Percentiles rank a stretch among this genome's conserved stretches.
Evolutionary conservation across 2,113 vertebrate species (phyloP).

Genomic region (Dipodomys ordii): DNA sequence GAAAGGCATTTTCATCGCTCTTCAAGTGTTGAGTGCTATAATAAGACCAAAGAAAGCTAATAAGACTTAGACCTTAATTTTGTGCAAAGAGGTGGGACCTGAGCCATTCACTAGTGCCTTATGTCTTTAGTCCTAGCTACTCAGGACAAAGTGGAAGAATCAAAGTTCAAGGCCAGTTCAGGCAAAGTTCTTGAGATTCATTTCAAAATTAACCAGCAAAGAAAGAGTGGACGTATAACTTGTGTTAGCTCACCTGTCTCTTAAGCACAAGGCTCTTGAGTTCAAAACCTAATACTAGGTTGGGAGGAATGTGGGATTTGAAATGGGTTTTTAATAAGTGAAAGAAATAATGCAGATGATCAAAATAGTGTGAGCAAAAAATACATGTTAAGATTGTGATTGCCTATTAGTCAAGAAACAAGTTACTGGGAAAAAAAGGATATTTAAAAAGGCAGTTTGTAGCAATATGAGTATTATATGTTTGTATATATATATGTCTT

Average conservation of each 20-base stretch:
- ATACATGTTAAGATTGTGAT: neutral
- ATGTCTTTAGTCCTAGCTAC: too few relatives aligned
- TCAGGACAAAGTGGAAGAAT: too few relatives aligned
- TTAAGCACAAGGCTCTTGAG: too few relatives aligned
- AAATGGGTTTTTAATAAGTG: neutral
- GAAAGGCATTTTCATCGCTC: slow-evolving; percentile 26
- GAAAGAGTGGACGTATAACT: too few relatives aligned
- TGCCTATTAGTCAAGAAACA: neutral
- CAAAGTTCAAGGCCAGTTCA: too few relatives aligned
- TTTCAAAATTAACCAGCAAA: too few relatives aligned
- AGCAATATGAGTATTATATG: neutral
- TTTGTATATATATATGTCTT: neutral
- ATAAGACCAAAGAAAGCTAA: slow-evolving; percentile 18
- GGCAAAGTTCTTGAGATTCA: too few relatives aligned
- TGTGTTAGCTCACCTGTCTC: too few relatives aligned
- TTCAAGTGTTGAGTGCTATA: neutral
- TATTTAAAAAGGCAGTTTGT: neutral
- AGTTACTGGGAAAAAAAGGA: too few relatives aligned
- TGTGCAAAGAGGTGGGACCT: neutral
- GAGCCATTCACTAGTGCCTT: neutral
- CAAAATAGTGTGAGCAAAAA: neutral
- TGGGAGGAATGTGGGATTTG: neutral
- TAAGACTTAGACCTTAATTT: slow-evolving; percentile 42
- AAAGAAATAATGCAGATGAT: neutral
- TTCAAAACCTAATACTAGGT: too few relatives aligned